Base-by-base conservation (phyloP, 2,113 vertebrate genomes). In the Microcebus murinus region DNA sequence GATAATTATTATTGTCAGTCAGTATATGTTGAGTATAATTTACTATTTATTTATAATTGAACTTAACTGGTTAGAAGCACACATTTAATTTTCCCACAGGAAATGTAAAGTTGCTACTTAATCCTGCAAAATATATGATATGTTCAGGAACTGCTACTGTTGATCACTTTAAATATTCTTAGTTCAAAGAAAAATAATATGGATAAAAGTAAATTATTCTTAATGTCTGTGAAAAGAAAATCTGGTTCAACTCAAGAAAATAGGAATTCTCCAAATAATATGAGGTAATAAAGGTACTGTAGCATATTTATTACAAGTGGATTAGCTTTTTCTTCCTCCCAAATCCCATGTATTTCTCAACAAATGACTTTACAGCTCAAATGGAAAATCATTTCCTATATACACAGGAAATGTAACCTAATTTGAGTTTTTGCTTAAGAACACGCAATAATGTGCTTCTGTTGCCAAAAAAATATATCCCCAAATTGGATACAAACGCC, bases 361-460 rank as follows among this genome's bases (percentile, higher is more conserved):
- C 12, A 80, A 85, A 48, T 68, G 76, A 73, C 3, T 45, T 90
- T 65, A 42, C 6, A 88, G 15, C 17, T 94, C 42, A 84, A 68
- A 21, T 92, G 57, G 23, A 55, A 92, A 94, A 82, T 3, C 14
- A 86, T 91, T 94, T 77, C n/a, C 52, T 31, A 34, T 25, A 48
- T 79, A 57, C 68, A 67, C 17, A 91, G 73, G 42, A 95, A 94
- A 89, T 76, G 15, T 85, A 90, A 92, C 39, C 45, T 87, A 96
- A 70, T 95, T 95, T 97, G 36, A 91, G 31, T 21, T 83, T 97
- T 97, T 95, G 81, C 50, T 90, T 79, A 89, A 95, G 36, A 94
- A 94, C 59, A 87, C 57, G 74, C 59, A 96, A 90, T 95, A 82
- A 97, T 80, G 65, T 87, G 50, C 9, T 76, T 88, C 48, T 96